These are phyloP conservation scores for Disparrhopalites patrizii DNA, from an alignment of 2,888 invertebrate species.

Conservation along the genomic window DNA sequence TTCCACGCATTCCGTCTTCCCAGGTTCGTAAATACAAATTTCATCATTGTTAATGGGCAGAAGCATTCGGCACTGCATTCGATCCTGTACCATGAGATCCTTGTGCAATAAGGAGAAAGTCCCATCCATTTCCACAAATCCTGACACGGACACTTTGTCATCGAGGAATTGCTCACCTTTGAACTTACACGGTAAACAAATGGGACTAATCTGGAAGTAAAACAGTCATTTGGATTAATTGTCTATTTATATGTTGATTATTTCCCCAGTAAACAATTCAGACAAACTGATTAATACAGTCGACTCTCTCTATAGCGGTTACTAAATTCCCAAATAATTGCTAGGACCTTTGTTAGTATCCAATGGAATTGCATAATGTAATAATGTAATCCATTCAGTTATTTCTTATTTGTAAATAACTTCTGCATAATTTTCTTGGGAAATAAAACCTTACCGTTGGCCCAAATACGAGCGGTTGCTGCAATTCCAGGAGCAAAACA, in stretches of 20 bases:
- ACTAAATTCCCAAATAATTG: no score
- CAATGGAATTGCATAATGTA: no score
- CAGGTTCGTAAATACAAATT: constrained; percentile 14
- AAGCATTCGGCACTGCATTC: background rate
- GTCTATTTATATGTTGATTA: no score
- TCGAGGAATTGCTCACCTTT: constrained; percentile 18
- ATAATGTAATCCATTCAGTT: no score
- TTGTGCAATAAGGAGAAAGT: background rate
- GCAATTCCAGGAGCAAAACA: background rate
- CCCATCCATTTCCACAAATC: constrained; percentile 1
- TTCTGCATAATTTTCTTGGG: no score
- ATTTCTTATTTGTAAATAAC: no score
- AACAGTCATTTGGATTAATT: background rate
- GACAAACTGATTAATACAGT: no score
- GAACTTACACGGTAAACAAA: constrained; percentile 11
- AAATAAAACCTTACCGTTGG: background rate
- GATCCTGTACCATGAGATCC: background rate
- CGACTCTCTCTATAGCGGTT: no score
- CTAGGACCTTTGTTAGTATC: no score
- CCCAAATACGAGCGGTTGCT: constrained; percentile 8
- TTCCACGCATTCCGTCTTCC: background rate
- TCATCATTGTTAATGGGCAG: constrained; percentile 15
- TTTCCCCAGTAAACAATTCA: no score
- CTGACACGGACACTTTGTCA: background rate
- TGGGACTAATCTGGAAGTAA: constrained; percentile 1